Conservation (phyloP, 1,140 invertebrate genomes). For the Scylla paramamosain region DNA sequence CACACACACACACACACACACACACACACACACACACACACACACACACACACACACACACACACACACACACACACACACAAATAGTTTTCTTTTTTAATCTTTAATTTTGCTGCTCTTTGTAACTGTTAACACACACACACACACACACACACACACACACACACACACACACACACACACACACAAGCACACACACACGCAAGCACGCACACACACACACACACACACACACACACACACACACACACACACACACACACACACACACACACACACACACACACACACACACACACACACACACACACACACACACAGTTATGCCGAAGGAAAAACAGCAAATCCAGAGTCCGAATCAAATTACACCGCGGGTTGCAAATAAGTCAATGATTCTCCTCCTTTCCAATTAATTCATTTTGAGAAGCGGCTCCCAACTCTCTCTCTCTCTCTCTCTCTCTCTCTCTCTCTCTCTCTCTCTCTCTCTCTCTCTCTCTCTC, state of each 20-base stretch:
- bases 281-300: background rate
- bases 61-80: background rate
- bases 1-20: background rate
- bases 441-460: slow-evolving; percentile 29
- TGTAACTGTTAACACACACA: background rate
- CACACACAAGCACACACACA: too few relatives aligned
- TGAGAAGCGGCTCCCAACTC: too few relatives aligned
- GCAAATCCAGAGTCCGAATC: background rate
- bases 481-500: background rate
- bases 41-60: background rate
- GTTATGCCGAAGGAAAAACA: background rate
- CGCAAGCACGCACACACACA: slow-evolving; percentile 29
- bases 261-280: background rate
- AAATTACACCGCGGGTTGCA: too few relatives aligned
- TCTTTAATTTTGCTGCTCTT: background rate
- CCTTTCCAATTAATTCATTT: too few relatives aligned
- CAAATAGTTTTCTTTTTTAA: background rate
- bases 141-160: background rate
- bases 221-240: background rate
- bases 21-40: background rate
- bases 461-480: background rate
- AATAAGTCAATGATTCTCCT: too few relatives aligned
- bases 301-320: background rate
- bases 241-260: background rate
- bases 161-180: background rate